phyloP scores from a whole-genome alignment of 2,888 invertebrate genomes.

The Gastracanthus pulcherrimus region DNA sequence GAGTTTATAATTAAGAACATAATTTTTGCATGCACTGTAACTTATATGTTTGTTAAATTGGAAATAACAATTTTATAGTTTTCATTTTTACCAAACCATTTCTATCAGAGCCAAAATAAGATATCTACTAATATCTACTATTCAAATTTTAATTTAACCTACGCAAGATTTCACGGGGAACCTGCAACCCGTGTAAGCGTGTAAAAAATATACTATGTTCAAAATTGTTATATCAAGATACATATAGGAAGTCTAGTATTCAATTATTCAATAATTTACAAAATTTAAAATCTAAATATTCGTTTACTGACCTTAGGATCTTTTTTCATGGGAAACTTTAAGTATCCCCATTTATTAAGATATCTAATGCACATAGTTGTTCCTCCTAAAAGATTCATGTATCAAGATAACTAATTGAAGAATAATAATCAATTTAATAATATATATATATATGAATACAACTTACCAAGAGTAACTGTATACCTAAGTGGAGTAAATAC shows the following conservation, averaged over 20 bases:
- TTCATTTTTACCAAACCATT: neutral
- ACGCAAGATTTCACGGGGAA: constrained; percentile 30
- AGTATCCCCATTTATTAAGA: constrained; percentile 88
- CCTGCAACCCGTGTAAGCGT: constrained; percentile 40
- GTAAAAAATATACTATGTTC: constrained; percentile 18
- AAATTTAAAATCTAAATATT: neutral
- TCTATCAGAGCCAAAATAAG: neutral
- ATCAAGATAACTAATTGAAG: neutral
- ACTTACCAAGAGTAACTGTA: constrained; percentile 91
- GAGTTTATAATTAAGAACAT: no score
- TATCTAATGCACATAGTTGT: constrained; percentile 92
- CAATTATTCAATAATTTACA: no score
- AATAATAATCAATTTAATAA: neutral
- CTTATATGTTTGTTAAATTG: no score
- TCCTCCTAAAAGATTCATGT: constrained; percentile 81
- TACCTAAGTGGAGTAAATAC: constrained; percentile 93
- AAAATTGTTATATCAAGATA: neutral
- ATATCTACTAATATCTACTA: neutral
- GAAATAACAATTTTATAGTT: neutral
- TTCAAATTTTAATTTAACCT: constrained; percentile 31
- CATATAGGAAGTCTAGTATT: neutral
- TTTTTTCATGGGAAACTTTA: constrained; percentile 62
- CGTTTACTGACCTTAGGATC: constrained; percentile 55
- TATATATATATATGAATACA: neutral
- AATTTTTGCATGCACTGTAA: no score